A percentile compares a stretch with the other conserved stretches of the same genome.
Evolutionary conservation across 2,797 vertebrate genomes (phyloP).

Genomic region (Anomalospiza imberbis): DNA sequence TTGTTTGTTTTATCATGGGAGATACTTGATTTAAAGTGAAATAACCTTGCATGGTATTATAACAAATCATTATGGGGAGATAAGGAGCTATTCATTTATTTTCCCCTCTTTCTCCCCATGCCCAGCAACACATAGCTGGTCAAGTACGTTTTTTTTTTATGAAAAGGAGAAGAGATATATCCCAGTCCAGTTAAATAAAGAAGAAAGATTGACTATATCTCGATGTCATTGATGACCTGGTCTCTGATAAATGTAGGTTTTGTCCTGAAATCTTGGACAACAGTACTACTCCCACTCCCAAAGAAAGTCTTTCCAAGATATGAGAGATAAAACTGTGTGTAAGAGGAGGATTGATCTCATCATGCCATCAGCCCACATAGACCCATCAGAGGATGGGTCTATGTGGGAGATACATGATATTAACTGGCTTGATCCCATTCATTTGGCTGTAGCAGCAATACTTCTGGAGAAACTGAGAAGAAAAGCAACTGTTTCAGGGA

Average conservation of each 20-base stretch:
- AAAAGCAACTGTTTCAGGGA: neutral
- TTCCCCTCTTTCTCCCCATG: rapidly evolving
- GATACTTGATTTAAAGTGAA: neutral
- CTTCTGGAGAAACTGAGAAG: neutral
- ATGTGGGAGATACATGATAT: rapidly evolving
- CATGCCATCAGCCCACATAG: neutral
- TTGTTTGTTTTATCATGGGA: neutral
- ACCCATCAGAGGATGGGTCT: neutral
- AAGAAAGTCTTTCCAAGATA: neutral
- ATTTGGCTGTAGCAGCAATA: neutral
- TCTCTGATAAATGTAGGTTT: neutral
- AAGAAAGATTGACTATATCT: neutral
- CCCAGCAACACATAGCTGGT: neutral
- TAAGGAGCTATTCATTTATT: neutral
- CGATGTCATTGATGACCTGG: neutral
- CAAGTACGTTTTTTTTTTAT: neutral
- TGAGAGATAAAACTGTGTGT: neutral
- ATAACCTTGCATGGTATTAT: neutral
- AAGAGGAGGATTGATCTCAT: neutral
- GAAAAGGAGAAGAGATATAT: neutral
- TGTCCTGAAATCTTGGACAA: neutral
- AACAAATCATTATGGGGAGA: neutral
- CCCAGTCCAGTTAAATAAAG: neutral
- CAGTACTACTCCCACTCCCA: neutral
- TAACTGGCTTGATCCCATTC: neutral